A percentile compares a stretch with the other conserved stretches of the same genome.
Evolutionary conservation across 23 tunicate species (phyloP).

Genomic region (Styela clava): DNA sequence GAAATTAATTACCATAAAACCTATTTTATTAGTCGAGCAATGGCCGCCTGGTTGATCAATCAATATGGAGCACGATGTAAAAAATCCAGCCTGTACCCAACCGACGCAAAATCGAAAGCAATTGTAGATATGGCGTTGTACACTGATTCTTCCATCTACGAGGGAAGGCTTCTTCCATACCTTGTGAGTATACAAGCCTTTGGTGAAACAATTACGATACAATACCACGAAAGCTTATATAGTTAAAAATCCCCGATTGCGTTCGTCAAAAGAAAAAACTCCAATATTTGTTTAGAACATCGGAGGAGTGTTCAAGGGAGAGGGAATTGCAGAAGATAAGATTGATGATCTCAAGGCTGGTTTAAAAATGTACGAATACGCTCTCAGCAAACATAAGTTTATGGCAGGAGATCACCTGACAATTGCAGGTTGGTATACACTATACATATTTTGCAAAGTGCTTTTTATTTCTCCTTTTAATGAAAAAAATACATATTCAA

Average conservation of each 20-base stretch:
- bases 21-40: not conserved
- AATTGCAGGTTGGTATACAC: not conserved
- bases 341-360: conserved; percentile 8
- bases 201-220: too few species aligned
- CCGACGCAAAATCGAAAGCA: conserved; percentile 18
- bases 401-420: conserved; percentile 12
- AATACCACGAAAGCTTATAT: too few species aligned
- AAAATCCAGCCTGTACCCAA: conserved; percentile 1
- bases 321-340: conserved; percentile 1
- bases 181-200: not conserved
- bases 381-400: conserved; percentile 1
- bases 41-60: not conserved
- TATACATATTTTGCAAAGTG: not conserved
- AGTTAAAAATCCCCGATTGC: too few species aligned
- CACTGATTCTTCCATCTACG: conserved; percentile 18
- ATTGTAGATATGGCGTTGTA: conserved; percentile 18
- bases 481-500: too few species aligned
- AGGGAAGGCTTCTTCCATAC: conserved; percentile 9
- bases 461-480: too few species aligned
- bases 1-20: too few species aligned
- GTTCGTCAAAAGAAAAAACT: too few species aligned
- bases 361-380: conserved; percentile 17
- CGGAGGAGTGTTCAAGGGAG: conserved; percentile 13
- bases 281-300: conserved; percentile 3
- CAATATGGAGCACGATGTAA: conserved; percentile 9